A percentile compares a stretch with the other conserved stretches of the same genome.
Conservation (phyloP, 2,113 vertebrate genomes). For the Sorex araneus region DNA sequence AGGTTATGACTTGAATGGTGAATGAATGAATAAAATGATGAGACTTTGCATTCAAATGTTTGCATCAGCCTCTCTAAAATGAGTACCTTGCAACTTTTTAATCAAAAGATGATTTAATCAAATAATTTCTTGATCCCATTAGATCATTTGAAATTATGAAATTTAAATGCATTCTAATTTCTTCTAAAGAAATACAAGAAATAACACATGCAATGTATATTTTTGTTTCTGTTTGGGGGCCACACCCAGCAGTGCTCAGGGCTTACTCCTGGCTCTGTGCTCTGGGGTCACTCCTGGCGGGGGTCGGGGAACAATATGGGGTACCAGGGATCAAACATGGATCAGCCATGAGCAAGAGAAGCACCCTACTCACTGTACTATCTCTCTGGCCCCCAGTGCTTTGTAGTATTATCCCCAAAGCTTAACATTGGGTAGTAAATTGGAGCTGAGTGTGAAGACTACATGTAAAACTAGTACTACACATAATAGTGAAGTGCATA, state of each 20-base stretch:
- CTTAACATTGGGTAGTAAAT: conserved; percentile 49
- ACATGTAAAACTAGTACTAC: conserved; percentile 17
- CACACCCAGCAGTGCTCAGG: no score
- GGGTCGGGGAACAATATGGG: no score
- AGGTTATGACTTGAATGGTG: conserved; percentile 36
- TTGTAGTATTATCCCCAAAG: background rate
- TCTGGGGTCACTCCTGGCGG: no score
- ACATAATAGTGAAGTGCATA: background rate
- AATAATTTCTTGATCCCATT: conserved; percentile 56
- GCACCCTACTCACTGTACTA: background rate
- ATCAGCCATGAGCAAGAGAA: no score
- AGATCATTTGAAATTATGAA: conserved; percentile 54
- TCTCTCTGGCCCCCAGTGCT: no score
- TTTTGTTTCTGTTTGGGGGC: background rate
- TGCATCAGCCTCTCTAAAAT: conserved; percentile 59
- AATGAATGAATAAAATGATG: conserved; percentile 55
- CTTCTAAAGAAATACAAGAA: conserved; percentile 50
- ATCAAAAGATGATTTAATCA: conserved; percentile 53
- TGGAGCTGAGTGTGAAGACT: background rate
- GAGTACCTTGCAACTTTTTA: conserved; percentile 54
- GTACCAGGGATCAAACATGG: no score
- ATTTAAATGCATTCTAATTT: conserved; percentile 17
- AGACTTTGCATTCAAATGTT: conserved; percentile 61
- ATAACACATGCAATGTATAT: background rate
- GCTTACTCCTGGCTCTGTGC: no score